Evolutionary conservation across 1,140 invertebrate genomes (phyloP).

Genomic region (Tetragonula clypearis): DNA sequence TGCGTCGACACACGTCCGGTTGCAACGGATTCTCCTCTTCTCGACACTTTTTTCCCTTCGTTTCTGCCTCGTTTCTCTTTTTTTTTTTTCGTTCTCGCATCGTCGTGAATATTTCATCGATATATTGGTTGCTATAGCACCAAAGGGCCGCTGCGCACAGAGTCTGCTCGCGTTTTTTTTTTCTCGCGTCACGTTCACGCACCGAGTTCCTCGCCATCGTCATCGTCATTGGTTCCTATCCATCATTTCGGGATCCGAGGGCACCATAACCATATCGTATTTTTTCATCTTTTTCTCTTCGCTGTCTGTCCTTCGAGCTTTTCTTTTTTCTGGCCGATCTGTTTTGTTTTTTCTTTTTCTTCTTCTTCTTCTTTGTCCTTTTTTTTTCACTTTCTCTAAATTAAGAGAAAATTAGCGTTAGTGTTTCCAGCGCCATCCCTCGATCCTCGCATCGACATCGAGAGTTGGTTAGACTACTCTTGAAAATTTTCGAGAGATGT

Average conservation of each 20-base stretch:
- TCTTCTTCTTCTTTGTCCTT: not conserved
- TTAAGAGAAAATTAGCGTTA: constrained; percentile 16
- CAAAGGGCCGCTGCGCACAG: not conserved
- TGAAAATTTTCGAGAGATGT: not conserved
- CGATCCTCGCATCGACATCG: constrained; percentile 19
- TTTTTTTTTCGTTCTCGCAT: constrained; percentile 1
- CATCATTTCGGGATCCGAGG: not conserved
- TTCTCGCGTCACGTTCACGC: not conserved
- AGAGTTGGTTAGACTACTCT: not conserved
- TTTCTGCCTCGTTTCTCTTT: not conserved
- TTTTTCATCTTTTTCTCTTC: not conserved
- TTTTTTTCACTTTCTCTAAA: constrained; percentile 14
- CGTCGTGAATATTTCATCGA: constrained; percentile 1
- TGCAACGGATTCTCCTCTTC: not conserved
- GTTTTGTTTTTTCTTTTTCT: not conserved
- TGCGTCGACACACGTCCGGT: not conserved
- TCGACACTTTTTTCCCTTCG: not conserved
- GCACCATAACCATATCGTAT: not conserved
- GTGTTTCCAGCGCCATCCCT: not conserved
- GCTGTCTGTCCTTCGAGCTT: not conserved
- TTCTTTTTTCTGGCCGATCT: constrained; percentile 35
- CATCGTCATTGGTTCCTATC: not conserved
- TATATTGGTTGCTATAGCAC: not conserved
- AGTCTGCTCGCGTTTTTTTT: not conserved
- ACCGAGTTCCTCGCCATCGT: not conserved